These are phyloP conservation scores for Synanthedon formicaeformis DNA, from an alignment of 2,888 invertebrate genomes.

Conservation along the genomic window DNA sequence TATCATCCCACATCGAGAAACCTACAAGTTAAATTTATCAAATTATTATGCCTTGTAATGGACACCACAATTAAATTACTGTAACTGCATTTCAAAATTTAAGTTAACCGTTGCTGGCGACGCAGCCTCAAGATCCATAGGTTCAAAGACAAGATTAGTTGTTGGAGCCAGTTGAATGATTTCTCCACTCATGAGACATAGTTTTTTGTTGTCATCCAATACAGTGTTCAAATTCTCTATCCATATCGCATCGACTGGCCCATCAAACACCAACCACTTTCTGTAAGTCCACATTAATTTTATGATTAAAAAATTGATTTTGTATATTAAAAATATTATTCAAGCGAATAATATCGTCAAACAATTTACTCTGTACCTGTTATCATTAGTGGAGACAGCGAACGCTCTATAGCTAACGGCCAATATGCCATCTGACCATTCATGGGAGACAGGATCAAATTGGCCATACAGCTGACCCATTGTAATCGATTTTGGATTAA, in stretches of 20 bases:
- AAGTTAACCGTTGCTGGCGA: constrained; percentile 83
- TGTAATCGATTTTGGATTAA: constrained; percentile 95
- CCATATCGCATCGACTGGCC: constrained; percentile 96
- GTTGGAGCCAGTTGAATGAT: constrained; percentile 91
- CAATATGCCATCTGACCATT: constrained; percentile 92
- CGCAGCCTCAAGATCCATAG: constrained; percentile 94
- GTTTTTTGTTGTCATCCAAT: constrained; percentile 94
- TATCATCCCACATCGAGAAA: constrained; percentile 96
- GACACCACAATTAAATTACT: too few relatives aligned
- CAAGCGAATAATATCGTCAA: too few relatives aligned
- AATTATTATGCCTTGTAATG: too few relatives aligned
- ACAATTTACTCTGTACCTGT: constrained; percentile 61
- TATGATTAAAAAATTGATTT: neutral
- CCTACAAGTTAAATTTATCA: constrained; percentile 42
- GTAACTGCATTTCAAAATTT: neutral
- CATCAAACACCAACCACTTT: constrained; percentile 96
- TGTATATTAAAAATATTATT: neutral
- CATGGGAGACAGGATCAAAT: constrained; percentile 93
- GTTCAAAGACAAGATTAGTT: constrained; percentile 93
- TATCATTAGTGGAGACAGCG: constrained; percentile 78
- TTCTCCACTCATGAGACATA: constrained; percentile 98
- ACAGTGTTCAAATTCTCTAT: constrained; percentile 98
- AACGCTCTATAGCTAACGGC: constrained; percentile 86
- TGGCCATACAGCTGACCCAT: constrained; percentile 96
- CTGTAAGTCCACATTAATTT: constrained; percentile 44